These are phyloP conservation scores for Pardalotus punctatus DNA, from an alignment of 2,113 vertebrate species.

Conservation along the genomic window DNA sequence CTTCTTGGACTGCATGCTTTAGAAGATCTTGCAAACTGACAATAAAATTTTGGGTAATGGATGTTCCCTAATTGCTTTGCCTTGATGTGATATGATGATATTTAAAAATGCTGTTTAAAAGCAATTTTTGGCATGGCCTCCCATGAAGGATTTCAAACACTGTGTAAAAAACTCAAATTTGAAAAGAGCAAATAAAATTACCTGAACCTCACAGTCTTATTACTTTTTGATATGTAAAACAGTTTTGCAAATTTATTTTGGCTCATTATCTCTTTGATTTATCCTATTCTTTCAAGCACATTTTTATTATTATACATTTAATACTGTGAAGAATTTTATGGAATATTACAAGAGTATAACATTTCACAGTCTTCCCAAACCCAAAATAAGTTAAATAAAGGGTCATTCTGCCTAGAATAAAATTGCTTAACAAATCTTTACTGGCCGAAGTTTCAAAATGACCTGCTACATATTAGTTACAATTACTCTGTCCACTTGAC, in stretches of 20 bases:
- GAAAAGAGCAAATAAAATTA: constrained; percentile 34
- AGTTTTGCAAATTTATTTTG: constrained; percentile 18
- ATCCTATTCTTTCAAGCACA: background rate
- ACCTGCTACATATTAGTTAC: background rate
- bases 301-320: background rate
- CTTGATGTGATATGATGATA: background rate
- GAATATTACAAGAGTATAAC: background rate
- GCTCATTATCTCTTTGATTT: constrained; percentile 40
- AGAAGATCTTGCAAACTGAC: background rate
- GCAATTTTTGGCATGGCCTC: background rate
- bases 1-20: background rate
- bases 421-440: background rate
- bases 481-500: background rate
- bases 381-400: background rate
- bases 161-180: background rate
- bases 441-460: background rate
- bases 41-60: background rate
- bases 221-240: constrained; percentile 57
- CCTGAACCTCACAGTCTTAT: background rate
- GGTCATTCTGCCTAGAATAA: background rate
- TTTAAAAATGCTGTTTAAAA: background rate
- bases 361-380: background rate
- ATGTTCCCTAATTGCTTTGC: background rate
- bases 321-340: background rate
- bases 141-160: background rate